Percentiles rank a stretch among this genome's conserved stretches.
phyloP scores from a whole-genome alignment of 2,797 vertebrate genomes.

The Sebastiscus albofasciatus region DNA sequence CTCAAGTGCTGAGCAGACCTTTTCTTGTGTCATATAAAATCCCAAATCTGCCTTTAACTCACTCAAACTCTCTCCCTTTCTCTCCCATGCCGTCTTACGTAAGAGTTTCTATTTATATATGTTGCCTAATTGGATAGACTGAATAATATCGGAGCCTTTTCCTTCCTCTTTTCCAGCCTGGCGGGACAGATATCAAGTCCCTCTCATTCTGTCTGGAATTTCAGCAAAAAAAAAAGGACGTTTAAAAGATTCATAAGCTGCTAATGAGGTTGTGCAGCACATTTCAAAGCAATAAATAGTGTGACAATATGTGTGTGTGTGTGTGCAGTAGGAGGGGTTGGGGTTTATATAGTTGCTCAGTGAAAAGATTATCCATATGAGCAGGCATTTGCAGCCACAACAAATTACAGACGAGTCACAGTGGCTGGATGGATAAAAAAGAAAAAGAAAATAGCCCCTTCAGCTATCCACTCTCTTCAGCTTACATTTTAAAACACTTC shows the following conservation, averaged over 20 bases:
- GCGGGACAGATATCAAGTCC: conserved; percentile 53
- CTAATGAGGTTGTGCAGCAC: conserved; percentile 75
- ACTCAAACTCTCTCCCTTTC: conserved; percentile 31
- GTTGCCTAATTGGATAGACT: conserved; percentile 73
- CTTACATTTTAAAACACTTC: conserved; percentile 10
- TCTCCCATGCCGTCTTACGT: conserved; percentile 37
- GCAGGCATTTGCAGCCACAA: conserved; percentile 28
- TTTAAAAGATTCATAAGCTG: conserved; percentile 78
- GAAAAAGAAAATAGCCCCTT: neutral
- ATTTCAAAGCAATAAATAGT: conserved; percentile 62
- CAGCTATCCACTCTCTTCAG: neutral
- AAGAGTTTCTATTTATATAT: conserved; percentile 73
- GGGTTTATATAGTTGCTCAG: conserved; percentile 17
- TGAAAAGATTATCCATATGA: conserved; percentile 43
- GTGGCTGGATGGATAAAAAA: neutral
- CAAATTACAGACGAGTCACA: conserved; percentile 14
- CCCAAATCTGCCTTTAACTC: conserved; percentile 30
- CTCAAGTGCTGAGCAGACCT: neutral
- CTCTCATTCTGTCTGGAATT: conserved; percentile 59
- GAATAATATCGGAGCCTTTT: conserved; percentile 59
- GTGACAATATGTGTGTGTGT: conserved; percentile 12
- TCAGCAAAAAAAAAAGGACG: conserved; percentile 36
- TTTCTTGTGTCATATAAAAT: conserved; percentile 7
- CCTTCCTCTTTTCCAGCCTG: conserved; percentile 49
- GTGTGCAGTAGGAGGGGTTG: neutral